Percentiles rank a stretch among this genome's conserved stretches.
Conservation (phyloP, 2,113 vertebrate species). For the Pseudolaguvia tuberculata region DNA sequence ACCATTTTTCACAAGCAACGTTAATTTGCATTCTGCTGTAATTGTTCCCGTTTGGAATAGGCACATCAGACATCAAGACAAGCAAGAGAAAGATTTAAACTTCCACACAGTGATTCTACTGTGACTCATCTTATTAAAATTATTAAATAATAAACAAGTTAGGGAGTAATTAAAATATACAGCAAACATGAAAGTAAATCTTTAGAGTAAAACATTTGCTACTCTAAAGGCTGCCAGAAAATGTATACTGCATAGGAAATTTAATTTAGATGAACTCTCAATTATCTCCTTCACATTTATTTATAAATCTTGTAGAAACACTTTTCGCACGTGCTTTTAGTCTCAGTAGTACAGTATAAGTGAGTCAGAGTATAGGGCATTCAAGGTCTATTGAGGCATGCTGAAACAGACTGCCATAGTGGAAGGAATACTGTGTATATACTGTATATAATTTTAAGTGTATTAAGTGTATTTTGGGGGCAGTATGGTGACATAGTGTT, state of each 20-base stretch:
- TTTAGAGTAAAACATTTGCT: not conserved
- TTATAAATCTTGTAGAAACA: too few relatives aligned
- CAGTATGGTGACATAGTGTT: too few relatives aligned
- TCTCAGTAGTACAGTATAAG: too few relatives aligned
- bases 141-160: not conserved
- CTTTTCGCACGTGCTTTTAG: too few relatives aligned
- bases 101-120: not conserved
- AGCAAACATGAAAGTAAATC: not conserved
- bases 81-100: not conserved
- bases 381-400: too few relatives aligned
- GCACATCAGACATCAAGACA: not conserved
- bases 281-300: too few relatives aligned
- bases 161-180: not conserved
- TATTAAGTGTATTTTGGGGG: too few relatives aligned
- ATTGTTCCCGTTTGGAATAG: not conserved
- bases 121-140: not conserved
- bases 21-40: not conserved
- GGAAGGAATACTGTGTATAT: too few relatives aligned
- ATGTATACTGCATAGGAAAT: not conserved
- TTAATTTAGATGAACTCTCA: too few relatives aligned
- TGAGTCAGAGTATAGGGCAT: too few relatives aligned
- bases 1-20: conserved; percentile 2
- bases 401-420: too few relatives aligned
- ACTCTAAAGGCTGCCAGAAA: not conserved
- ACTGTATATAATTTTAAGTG: too few relatives aligned